Evolutionary conservation across 2,113 vertebrate species (phyloP), one percentile per base, ranked within the genome.

Genomic region (Camelus dromedarius): DNA sequence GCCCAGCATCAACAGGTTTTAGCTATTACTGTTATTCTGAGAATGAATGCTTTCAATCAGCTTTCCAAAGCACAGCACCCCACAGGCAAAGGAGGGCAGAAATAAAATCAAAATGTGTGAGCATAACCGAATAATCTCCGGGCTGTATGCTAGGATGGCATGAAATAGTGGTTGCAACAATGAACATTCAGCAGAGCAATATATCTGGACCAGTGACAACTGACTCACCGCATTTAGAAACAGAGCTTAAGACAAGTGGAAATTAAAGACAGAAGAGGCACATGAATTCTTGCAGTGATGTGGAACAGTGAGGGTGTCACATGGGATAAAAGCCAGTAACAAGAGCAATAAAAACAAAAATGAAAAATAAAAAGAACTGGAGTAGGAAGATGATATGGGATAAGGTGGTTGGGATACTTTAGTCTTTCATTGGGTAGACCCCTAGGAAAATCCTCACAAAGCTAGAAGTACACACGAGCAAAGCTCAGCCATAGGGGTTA

Each of bases 81-180:
- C 26, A 9, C 42, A 79, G 30, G 72, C n/a, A 28, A 91, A 72
- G 24, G 24, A 88, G 38, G n/a, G 28, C 24, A 54, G 62, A 80
- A 80, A 26, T 62, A n/a, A 80, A 38, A 46, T 10, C 6, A 20
- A 69, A 48, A 38, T 46, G 20, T 1, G 18, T 22, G 84, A 86
- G 48, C 22, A 1, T 19, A 30, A 60, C 3, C 32, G 64, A 62
- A 30, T 28, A 4, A 20, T 9, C 35, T 84, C 20, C 2, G 26
- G 22, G 52, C 22, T 28, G 6, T 32, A 30, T 2, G 5, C 15
- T 1, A 6, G 3, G 20, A 50, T 1, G 4, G 48, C 20, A 19
- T 12, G 38, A 89, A 58, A 58, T 0, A 24, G 69, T 22, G 7
- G 54, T 1, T 50, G 22, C 56, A 60, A 12, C 38, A 77, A 18